These are phyloP conservation scores for Cygnus olor DNA, from an alignment of 2,797 vertebrate genomes.

Conservation along the genomic window DNA sequence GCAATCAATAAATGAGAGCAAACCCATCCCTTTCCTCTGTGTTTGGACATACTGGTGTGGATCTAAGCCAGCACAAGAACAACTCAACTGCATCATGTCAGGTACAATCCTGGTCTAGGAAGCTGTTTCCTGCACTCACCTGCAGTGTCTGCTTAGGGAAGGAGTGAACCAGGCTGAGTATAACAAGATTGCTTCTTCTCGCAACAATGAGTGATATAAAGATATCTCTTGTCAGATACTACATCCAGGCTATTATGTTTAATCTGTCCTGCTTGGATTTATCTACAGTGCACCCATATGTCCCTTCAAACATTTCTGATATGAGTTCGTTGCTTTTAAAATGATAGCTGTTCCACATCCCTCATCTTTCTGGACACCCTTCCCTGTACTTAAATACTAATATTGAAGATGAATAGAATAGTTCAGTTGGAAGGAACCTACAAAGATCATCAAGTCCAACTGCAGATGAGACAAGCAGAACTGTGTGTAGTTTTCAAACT, in stretches of 20 bases:
- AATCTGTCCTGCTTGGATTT: neutral
- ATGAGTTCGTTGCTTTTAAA: neutral
- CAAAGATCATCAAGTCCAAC: neutral
- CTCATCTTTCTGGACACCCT: neutral
- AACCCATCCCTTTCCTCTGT: neutral
- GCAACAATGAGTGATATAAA: neutral
- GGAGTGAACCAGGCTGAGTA: neutral
- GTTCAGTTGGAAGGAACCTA: neutral
- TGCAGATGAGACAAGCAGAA: neutral
- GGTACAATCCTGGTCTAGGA: neutral
- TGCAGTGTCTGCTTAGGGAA: neutral
- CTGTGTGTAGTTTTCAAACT: neutral
- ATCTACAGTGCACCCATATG: fast-evolving
- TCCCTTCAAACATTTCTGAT: neutral
- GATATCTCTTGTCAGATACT: fast-evolving
- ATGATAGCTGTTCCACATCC: fast-evolving
- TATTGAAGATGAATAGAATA: neutral
- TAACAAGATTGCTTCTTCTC: neutral
- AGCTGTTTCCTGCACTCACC: neutral
- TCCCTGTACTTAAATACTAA: neutral
- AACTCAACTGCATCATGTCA: neutral
- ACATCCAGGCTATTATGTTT: neutral
- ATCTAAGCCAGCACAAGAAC: neutral
- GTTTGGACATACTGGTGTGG: fast-evolving
- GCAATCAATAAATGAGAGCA: neutral